phyloP scores from a whole-genome alignment of 2,797 vertebrate species.

The Lagodon rhomboides region DNA sequence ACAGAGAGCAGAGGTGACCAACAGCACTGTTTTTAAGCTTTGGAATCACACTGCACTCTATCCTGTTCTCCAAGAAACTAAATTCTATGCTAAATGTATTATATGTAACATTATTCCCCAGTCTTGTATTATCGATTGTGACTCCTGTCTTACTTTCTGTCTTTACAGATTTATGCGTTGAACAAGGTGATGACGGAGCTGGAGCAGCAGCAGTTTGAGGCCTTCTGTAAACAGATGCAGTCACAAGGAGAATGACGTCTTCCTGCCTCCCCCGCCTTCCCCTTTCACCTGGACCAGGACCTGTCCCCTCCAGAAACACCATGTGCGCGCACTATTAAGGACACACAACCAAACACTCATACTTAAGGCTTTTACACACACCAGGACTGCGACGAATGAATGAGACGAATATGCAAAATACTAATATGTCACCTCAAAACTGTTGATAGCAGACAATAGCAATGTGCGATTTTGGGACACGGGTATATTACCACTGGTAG shows the following conservation, averaged over 20 bases:
- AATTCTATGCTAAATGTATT: no score
- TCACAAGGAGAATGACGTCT: constrained; percentile 86
- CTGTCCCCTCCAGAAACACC: not conserved
- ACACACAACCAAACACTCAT: not conserved
- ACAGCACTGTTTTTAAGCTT: not conserved
- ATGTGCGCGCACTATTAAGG: not conserved
- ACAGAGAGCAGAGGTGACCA: constrained; percentile 92
- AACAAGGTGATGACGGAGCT: constrained; percentile 98
- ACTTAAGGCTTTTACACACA: no score
- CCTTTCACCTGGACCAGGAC: constrained; percentile 25
- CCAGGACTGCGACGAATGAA: no score
- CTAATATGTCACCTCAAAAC: no score
- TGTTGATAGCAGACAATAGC: no score
- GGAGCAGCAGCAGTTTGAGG: constrained; percentile 97
- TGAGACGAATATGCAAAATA: no score
- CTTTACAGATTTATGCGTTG: constrained; percentile 93
- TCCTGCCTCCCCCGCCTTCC: not conserved
- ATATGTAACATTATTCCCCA: not conserved
- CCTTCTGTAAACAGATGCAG: constrained; percentile 98
- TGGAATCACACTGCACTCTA: not conserved
- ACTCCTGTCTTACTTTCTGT: not conserved
- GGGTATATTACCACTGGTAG: no score
- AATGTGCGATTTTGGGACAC: no score
- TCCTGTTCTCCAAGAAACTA: not conserved
- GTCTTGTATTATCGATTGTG: not conserved